Evolutionary conservation across 2,797 vertebrate genomes (phyloP), one percentile per base, ranked within the genome.

Genomic region (Catamblyrhynchus diadema): DNA sequence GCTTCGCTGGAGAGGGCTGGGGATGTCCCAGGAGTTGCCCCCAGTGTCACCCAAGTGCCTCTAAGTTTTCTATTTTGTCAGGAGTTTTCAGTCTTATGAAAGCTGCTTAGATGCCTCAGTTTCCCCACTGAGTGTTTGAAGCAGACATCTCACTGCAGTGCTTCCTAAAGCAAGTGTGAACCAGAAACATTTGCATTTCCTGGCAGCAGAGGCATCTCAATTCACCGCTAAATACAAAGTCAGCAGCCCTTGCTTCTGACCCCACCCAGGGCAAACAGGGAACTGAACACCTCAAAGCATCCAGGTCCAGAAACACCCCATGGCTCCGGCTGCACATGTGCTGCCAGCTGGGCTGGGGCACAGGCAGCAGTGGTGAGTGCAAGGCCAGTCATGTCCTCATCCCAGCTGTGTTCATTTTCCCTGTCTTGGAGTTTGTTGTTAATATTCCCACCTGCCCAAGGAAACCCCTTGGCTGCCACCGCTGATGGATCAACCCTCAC

Each of bases 11-110:
- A 79, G 30, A 54, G 37, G 39, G 15, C 17, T 75, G 24, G 6
- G 35, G 8, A 20, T 59, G 37, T 18, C 37, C 37, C 3, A 1
- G 62, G 35, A 79, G 41, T 10, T 47, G 44, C 6, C 2, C 16
- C 9, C 3, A 4, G 6, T 28, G n/a, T 19, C 30, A 28, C 1
- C 1, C 1, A 1, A 12, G 21, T 28, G 39, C 11, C 25, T 18
- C 13, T 30, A 62, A 37, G 13, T 30, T 12, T 6, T 20, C 14
- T 6, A 2, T 65, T 78, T 62, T 44, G 12, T 39, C 30, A 19
- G 14, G 8, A 4, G 4, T 1, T 20, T 86, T 67, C 2, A 2
- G 16, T 30, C 33, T 56, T 33, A 54, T 10, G n/a, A 77, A 81
- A 89, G 17, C 10, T 61, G 21, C n/a, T 54, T 57, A 1, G 0